Conservation (phyloP, 2,797 vertebrate genomes). For the Rhabdophis nuchalis region DNA sequence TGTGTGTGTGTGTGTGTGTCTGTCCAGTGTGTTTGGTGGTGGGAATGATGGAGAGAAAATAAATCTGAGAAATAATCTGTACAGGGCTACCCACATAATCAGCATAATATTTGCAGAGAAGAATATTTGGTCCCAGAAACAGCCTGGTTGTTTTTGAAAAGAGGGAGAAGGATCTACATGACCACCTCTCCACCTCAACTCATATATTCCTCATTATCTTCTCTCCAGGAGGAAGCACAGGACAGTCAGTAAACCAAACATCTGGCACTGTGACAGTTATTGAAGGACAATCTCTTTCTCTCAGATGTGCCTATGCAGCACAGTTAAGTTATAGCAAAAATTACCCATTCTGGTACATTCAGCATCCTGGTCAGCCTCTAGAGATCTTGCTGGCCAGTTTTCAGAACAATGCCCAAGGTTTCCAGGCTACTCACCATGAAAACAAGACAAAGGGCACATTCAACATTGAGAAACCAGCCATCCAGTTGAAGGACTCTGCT, state of each 20-base stretch:
- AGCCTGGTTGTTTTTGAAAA: too few species aligned
- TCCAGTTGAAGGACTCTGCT: constrained; percentile 8
- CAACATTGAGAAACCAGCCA: not conserved
- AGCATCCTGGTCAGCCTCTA: not conserved
- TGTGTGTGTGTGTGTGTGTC: too few species aligned
- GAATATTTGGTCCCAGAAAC: too few species aligned
- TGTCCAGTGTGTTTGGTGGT: too few species aligned
- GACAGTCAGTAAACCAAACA: not conserved
- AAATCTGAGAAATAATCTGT: too few species aligned
- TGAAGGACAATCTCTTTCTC: not conserved
- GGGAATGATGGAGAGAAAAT: too few species aligned
- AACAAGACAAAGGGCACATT: not conserved
- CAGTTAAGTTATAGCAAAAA: rapidly evolving
- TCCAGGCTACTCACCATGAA: not conserved
- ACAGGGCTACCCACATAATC: too few species aligned
- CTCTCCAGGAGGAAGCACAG: not conserved
- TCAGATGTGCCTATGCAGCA: not conserved
- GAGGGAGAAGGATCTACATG: too few species aligned
- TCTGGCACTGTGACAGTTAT: not conserved
- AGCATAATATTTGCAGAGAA: too few species aligned
- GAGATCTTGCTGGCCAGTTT: not conserved
- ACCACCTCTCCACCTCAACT: not conserved
- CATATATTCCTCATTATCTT: not conserved
- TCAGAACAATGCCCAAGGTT: not conserved
- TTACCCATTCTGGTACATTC: not conserved